Evolutionary conservation across 1,140 invertebrate species (phyloP).

Genomic region (Eriocheir sinensis): DNA sequence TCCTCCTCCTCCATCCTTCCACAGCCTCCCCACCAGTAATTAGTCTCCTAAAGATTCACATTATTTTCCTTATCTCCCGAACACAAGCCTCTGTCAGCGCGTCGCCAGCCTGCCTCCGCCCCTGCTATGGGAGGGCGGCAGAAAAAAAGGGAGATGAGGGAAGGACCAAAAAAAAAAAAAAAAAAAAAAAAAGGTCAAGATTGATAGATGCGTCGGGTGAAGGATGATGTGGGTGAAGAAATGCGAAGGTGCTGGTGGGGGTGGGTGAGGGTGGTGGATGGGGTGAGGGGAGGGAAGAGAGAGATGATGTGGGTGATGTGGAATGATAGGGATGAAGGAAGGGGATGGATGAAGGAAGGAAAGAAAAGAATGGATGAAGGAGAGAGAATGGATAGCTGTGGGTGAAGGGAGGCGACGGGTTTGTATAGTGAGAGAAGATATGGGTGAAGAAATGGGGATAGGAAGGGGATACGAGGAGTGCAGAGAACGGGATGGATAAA

Average conservation of each 20-base stretch:
- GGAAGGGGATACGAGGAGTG: no score
- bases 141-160: neutral
- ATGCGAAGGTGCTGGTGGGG: neutral
- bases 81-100: neutral
- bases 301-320: neutral
- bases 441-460: neutral
- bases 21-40: neutral
- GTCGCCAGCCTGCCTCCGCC: neutral
- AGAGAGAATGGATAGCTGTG: no score
- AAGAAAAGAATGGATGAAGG: no score
- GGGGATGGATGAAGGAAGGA: no score
- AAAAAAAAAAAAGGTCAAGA: no score
- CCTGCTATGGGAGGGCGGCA: conserved; percentile 25
- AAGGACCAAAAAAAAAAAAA: no score
- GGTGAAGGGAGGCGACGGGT: neutral
- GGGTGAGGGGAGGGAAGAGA: no score
- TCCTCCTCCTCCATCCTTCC: neutral
- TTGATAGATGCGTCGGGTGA: neutral
- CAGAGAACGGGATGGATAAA: no score
- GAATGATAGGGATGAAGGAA: no score
- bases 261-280: no score
- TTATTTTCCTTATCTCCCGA: neutral
- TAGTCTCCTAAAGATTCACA: neutral
- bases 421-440: neutral
- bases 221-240: no score